Evolutionary conservation across 2,113 vertebrate genomes (phyloP), one percentile per base, ranked within the genome.

Genomic region (Epinephelus moara): DNA sequence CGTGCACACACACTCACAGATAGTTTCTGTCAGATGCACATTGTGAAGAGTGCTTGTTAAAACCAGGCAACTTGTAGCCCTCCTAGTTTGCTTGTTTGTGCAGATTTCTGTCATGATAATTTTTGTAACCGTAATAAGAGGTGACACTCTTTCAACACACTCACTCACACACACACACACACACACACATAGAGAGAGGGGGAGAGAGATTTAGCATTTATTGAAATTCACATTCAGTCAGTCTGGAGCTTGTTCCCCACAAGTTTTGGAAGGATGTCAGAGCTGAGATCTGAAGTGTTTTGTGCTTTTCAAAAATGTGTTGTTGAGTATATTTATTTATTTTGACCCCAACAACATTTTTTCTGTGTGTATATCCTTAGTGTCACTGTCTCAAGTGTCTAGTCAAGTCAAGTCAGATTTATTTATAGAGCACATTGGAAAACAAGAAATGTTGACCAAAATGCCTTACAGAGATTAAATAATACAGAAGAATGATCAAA

Each of bases 51-150:
- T 52, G 85, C 89, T 90, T 91, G 91, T 91, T 91, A 87, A 88
- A 88, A 80, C 57, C 64, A 77, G 70, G 57, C 21, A 76, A 57
- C 68, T 80, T 90, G 88, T 84, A 83, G 66, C 47, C 75, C 67
- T 85, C 86, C 78, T 81, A 27, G 69, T 79, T 75, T 81, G 73
- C 84, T 87, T 89, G 86, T 85, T 91, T 89, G 70, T 86, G 89
- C 53, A 84, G 69, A 70, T 83, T 88, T 61, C 49, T 86, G 77
- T 89, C 83, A 83, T 78, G 72, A 67, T 85, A 6, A 84, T 80
- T 70, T 88, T 61, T 81, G 69, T 75, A 64, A 25, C 77, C 8
- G 6, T 81, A 84, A 85, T 80, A 61, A 85, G 49, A 78, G 53
- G 30, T 74, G 81, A 71, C 49, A 74, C 56, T 52, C 27, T 78